Conservation (phyloP, 2,888 invertebrate genomes). For the Spodoptera picta region DNA sequence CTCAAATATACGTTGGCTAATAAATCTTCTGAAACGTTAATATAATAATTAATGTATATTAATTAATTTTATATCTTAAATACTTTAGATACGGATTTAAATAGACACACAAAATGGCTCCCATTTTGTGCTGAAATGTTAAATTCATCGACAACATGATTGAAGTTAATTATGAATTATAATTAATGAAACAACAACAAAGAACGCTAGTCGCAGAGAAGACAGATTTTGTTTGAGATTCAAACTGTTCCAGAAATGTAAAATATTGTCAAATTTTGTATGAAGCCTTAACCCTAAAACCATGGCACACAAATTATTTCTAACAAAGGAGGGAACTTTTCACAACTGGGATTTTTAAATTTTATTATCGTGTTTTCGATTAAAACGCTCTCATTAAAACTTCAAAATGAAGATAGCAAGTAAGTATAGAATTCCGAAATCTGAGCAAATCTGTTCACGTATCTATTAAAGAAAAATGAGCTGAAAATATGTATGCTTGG, state of each 20-base stretch:
- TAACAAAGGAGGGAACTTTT: constrained; percentile 87
- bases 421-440: constrained; percentile 74
- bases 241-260: constrained; percentile 59
- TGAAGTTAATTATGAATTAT: constrained; percentile 34
- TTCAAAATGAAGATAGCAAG: constrained; percentile 58
- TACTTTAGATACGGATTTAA: constrained; percentile 43
- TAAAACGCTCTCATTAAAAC: constrained; percentile 64
- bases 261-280: constrained; percentile 83
- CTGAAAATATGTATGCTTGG: constrained; percentile 77
- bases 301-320: constrained; percentile 87
- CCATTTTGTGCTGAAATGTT: constrained; percentile 60
- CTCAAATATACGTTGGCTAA: constrained; percentile 80
- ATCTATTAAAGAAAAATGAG: constrained; percentile 71
- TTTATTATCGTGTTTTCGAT: constrained; percentile 69
- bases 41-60: constrained; percentile 65
- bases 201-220: constrained; percentile 40
- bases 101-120: constrained; percentile 51
- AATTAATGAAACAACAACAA: constrained; percentile 39
- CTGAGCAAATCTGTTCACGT: constrained; percentile 82
- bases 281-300: constrained; percentile 82
- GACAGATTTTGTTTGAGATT: constrained; percentile 27
- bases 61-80: constrained; percentile 48
- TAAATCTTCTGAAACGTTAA: constrained; percentile 83
- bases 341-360: constrained; percentile 79
- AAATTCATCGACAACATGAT: constrained; percentile 51